A percentile compares a stretch with the other conserved stretches of the same genome.
phyloP scores from a whole-genome alignment of 35 echinoderm and acorn worm species.

The Acanthaster planci region DNA sequence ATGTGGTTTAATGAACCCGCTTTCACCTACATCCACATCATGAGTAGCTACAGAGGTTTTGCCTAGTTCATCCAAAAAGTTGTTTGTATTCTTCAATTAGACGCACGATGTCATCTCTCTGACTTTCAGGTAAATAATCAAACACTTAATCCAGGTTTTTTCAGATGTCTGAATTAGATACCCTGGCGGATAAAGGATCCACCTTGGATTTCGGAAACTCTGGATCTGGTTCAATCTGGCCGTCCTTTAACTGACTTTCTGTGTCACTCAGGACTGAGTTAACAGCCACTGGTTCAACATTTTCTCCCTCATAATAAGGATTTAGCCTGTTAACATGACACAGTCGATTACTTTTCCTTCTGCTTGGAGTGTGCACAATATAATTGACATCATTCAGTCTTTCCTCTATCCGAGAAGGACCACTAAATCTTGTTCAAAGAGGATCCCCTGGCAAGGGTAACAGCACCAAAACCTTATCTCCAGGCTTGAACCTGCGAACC shows the following conservation, averaged over 20 bases:
- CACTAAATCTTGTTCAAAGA: conserved; percentile 51
- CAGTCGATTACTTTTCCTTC: conserved; percentile 38
- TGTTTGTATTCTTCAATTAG: conserved; percentile 19
- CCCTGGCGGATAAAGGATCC: conserved; percentile 1
- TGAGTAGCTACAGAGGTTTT: conserved; percentile 43
- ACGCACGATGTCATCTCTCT: conserved; percentile 35
- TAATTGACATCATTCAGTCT: conserved; percentile 64
- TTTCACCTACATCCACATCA: conserved; percentile 58
- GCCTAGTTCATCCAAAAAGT: conserved; percentile 65
- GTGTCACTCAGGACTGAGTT: background rate
- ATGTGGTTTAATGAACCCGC: conserved; percentile 56
- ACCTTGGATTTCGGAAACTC: background rate
- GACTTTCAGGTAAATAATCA: conserved; percentile 35
- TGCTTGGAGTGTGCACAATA: conserved; percentile 53
- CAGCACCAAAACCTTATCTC: conserved; percentile 66
- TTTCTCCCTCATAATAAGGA: conserved; percentile 41
- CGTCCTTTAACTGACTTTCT: background rate
- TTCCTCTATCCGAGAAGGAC: conserved; percentile 50
- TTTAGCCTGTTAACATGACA: conserved; percentile 83
- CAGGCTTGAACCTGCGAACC: background rate
- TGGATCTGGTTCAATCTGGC: background rate
- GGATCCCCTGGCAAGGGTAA: conserved; percentile 53
- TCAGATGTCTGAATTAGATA: conserved; percentile 55
- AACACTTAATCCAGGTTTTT: conserved; percentile 42
- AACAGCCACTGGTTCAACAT: background rate